phyloP scores from a whole-genome alignment of 2,113 vertebrate genomes.

The Neogobius melanostomus region DNA sequence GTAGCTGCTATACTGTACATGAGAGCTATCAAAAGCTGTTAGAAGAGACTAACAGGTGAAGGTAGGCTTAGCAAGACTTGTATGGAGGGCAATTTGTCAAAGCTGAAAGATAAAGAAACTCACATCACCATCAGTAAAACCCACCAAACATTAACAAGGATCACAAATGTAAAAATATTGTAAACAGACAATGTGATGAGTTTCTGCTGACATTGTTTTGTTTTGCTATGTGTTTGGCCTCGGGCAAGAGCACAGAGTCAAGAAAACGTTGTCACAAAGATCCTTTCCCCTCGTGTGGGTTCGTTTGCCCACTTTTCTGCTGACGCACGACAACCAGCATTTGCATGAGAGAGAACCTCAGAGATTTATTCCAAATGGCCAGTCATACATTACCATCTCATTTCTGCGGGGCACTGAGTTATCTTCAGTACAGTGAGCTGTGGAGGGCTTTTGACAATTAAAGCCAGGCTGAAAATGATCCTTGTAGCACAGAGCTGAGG shows the following conservation, averaged over 20 bases:
- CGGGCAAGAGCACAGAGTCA: constrained; percentile 14
- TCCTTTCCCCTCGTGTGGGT: constrained; percentile 14
- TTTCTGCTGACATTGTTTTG: background rate
- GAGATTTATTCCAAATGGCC: constrained; percentile 59
- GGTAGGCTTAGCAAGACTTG: too few relatives aligned
- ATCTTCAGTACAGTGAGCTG: constrained; percentile 44
- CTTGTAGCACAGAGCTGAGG: constrained; percentile 29
- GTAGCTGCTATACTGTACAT: too few relatives aligned
- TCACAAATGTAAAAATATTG: background rate
- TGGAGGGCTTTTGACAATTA: constrained; percentile 48
- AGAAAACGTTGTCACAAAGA: constrained; percentile 18
- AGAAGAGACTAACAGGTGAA: background rate
- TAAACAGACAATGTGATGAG: background rate
- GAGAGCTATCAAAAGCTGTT: too few relatives aligned
- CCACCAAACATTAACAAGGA: background rate
- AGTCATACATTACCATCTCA: constrained; percentile 65
- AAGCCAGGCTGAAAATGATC: constrained; percentile 55
- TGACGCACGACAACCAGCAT: constrained; percentile 37
- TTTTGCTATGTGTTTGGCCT: constrained; percentile 10
- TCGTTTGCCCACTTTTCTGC: constrained; percentile 21
- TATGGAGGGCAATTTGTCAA: too few relatives aligned
- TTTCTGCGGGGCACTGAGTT: constrained; percentile 56
- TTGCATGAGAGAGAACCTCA: constrained; percentile 59
- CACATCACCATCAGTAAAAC: too few relatives aligned
- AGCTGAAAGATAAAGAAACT: too few relatives aligned